Conservation (phyloP, 1,140 invertebrate genomes). For the Zaprionus africanus region DNA sequence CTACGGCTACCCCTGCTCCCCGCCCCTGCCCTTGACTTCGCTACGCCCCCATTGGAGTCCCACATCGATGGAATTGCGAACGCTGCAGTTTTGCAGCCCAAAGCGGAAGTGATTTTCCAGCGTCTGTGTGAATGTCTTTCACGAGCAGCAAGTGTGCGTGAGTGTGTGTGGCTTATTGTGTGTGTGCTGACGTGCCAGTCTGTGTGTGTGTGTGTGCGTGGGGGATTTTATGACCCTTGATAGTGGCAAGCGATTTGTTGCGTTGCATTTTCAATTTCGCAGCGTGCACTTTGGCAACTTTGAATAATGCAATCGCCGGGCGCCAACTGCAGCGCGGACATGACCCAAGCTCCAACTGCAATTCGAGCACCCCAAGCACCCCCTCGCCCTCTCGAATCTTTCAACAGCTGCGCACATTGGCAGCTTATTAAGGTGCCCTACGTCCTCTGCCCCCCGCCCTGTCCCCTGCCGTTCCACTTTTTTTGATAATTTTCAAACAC, state of each 20-base stretch:
- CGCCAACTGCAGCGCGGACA: conserved; percentile 40
- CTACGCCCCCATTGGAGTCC: background rate
- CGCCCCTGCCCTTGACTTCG: conserved; percentile 16
- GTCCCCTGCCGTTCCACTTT: background rate
- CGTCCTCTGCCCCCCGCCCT: background rate
- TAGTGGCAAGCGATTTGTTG: conserved; percentile 80
- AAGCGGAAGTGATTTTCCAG: conserved; percentile 78
- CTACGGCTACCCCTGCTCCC: background rate
- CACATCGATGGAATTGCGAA: conserved; percentile 63
- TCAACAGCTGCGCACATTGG: conserved; percentile 49
- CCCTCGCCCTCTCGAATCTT: background rate
- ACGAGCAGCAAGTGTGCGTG: background rate
- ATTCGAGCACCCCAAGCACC: background rate
- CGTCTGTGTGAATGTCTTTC: conserved; percentile 13
- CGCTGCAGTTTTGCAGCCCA: conserved; percentile 61
- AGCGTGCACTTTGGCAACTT: conserved; percentile 69
- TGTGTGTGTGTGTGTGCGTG: conserved; percentile 16
- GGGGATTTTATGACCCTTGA: conserved; percentile 78
- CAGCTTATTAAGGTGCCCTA: conserved; percentile 64
- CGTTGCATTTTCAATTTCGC: conserved; percentile 80
- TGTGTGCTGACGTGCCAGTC: conserved; percentile 10
- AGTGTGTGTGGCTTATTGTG: conserved; percentile 25
- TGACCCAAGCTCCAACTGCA: conserved; percentile 9
- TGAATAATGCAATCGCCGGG: conserved; percentile 73
- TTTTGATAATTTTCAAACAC: conserved; percentile 65